Base-by-base conservation (phyloP, 2,888 invertebrate species). In the Ormyrus labotus region DNA sequence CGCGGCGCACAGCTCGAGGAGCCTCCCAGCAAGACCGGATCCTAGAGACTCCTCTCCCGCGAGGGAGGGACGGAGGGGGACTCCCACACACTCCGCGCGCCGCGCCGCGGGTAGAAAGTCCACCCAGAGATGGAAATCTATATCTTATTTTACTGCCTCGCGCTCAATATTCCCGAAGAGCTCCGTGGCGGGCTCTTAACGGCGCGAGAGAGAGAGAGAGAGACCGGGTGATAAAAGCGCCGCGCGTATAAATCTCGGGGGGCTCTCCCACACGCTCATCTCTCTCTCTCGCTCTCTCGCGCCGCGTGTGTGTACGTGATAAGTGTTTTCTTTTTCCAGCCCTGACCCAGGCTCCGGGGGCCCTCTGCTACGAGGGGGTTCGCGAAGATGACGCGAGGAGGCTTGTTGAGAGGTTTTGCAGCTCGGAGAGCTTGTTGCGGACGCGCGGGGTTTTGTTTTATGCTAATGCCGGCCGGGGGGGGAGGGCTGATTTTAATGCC, bases 71-170 rank as follows among this genome's bases (percentile, higher is more conserved):
- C 55, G 47, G 60, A 73, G 58, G 53, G 55, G 65, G 83, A 84
- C 83, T 83, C 85, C 84, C 86, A 84, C 87, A 87, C 86, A 87
- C 88, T 87, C 88, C 61, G 53, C 13, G 78, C 65, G 72, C 34
- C 70, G 82, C 82, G 82, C 86, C 83, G 83, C 86, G 85, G 84
- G 87, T 89, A 90, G 90, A 90, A 90, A 90, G 90, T 90, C 87
- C 81, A 88, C 88, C 74, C 51, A 72, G 89, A 89, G 90, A 90
- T 90, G 90, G 88, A 90, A 90, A 90, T 90, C 90, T 90, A 88
- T 90, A 90, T 90, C 89, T 90, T 89, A 89, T 89, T 90, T 89
- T 89, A 89, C 86, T 87, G 86, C 86, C 86, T 74, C 87, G 87
- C 85, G 85, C 86, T 88, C 87, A 86, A 89, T 34, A 34, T 89